phyloP scores from a whole-genome alignment of 2,113 vertebrate species.

The Phalacrocorax carbo region DNA sequence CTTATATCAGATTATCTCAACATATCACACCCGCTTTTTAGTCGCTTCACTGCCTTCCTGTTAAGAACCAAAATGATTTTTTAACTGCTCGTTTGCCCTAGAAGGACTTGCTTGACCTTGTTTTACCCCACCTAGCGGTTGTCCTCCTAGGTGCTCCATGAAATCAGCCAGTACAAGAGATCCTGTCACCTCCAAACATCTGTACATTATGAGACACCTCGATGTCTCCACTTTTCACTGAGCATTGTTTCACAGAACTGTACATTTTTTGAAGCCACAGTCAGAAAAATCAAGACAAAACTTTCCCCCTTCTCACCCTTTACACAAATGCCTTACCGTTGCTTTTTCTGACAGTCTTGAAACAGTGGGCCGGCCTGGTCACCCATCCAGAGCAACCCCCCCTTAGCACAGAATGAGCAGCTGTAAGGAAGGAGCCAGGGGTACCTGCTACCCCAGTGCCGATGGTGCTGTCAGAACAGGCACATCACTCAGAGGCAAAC shows the following conservation, averaged over 20 bases:
- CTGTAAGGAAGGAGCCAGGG: background rate
- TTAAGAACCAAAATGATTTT: slow-evolving; percentile 28
- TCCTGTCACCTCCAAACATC: background rate
- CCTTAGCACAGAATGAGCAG: background rate
- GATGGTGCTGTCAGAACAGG: background rate
- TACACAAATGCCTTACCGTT: background rate
- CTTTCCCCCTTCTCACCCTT: background rate
- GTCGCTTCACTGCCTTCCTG: slow-evolving; percentile 27
- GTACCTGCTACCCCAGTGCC: background rate
- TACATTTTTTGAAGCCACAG: background rate
- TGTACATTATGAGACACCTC: background rate
- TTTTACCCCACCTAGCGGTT: background rate
- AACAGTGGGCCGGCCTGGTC: background rate
- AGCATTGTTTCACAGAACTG: background rate
- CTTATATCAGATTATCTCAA: slow-evolving; percentile 45
- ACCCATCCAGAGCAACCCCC: background rate
- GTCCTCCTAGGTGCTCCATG: background rate
- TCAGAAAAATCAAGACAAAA: background rate
- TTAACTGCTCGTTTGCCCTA: slow-evolving; percentile 26
- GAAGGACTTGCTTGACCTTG: slow-evolving; percentile 21
- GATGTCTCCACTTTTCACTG: background rate
- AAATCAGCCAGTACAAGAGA: background rate
- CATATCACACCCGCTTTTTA: slow-evolving; percentile 25
- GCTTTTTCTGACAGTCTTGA: background rate
- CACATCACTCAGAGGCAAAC: background rate